Percentiles rank a stretch among this genome's conserved stretches.
Conservation (phyloP, 2,888 invertebrate genomes). For the Litoditis marina region DNA sequence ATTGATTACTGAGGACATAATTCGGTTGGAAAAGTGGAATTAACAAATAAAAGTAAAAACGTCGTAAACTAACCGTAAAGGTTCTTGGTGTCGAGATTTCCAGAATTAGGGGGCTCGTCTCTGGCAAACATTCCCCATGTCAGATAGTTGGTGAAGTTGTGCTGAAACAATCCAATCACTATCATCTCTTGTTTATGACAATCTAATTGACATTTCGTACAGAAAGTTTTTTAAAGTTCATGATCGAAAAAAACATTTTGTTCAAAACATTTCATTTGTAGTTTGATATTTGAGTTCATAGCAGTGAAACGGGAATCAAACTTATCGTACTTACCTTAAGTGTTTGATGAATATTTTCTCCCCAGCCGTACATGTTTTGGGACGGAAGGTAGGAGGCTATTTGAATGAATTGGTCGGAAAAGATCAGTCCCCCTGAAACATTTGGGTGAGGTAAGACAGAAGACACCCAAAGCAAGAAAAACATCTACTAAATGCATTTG, state of each 20-base stretch:
- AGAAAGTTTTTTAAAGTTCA: no score
- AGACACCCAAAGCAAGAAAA: background rate
- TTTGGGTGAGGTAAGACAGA: background rate
- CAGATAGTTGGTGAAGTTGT: slow-evolving; percentile 51
- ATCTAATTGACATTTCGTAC: no score
- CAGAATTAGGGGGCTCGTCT: slow-evolving; percentile 51
- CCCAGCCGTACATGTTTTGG: slow-evolving; percentile 58
- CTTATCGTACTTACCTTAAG: slow-evolving; percentile 52
- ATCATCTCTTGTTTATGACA: no score
- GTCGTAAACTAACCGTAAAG: slow-evolving; percentile 49
- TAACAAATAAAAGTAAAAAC: background rate
- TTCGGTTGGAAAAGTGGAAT: background rate
- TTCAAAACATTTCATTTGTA: background rate
- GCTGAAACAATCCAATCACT: slow-evolving; percentile 37
- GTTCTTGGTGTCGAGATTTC: slow-evolving; percentile 41
- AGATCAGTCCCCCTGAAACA: slow-evolving; percentile 50
- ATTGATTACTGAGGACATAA: background rate
- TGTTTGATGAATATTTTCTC: slow-evolving; percentile 56
- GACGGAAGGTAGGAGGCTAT: slow-evolving; percentile 55
- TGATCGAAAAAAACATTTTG: background rate
- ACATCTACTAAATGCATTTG: background rate
- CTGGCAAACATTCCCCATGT: slow-evolving; percentile 57
- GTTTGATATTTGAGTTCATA: no score
- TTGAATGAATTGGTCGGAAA: slow-evolving; percentile 57
- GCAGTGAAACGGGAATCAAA: background rate